Base-by-base conservation (phyloP, 2,113 vertebrate genomes). In the Pomatorhinus ruficollis region DNA sequence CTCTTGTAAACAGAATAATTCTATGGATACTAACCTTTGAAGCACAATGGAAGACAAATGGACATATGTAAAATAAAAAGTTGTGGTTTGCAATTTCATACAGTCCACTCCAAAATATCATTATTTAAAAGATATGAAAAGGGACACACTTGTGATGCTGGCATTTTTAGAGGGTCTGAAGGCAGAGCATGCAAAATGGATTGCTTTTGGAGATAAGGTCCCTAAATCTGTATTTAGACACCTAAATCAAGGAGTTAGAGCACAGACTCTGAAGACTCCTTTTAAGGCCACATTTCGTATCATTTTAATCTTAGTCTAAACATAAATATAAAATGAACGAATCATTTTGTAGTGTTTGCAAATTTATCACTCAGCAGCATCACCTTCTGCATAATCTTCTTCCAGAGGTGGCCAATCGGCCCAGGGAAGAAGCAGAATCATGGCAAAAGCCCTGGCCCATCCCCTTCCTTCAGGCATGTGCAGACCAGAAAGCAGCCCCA, bases 101-200 rank as follows among this genome's bases (percentile, higher is more conserved):
- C 3, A 86, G 21, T 35, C 70, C 24, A 91, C 16, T 15, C n/a
- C 47, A 56, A 91, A 94, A 85, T 20, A 52, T 5, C 24, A 47
- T 35, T 69, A 60, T 71, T 89, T 70, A 60, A 69, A 82, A 47
- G 15, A 30, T 15, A 70, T 28, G 89, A 66, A 17, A 54, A 86
- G 59, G 59, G n/a, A 56, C 11, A 56, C 8, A 27, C 3, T 52
- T 56, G 23, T 4, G 24, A 79, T 72, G 37, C 12, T 0, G 0
- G 30, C 6, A 64, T 28, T 90, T 85, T 45, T 22, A 60, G 66
- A 18, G 13, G 9, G 24, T 75, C 65, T 37, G 27, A 95, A 91
- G 35, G 40, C 30, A 92, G 44, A 77, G 8, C 5, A 71, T 9
- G 9, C 11, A 88, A 81, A 77, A 78, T 21, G 2, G 31, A 83